phyloP scores from a whole-genome alignment of 1,140 invertebrate genomes.

The Drosophila funebris region DNA sequence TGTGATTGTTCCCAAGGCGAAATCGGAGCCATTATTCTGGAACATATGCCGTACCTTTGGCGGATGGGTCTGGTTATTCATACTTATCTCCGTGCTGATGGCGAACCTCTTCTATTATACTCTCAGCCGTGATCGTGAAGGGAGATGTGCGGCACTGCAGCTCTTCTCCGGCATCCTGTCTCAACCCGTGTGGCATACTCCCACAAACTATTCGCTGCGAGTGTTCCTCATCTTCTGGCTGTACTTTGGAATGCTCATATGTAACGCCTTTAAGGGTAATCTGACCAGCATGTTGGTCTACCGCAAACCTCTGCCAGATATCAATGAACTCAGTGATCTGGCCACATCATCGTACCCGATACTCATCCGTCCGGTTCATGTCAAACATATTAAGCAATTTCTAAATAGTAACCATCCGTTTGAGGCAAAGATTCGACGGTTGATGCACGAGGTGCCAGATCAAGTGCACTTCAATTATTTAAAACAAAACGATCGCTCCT shows the following conservation, averaged over 20 bases:
- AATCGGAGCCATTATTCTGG: constrained; percentile 62
- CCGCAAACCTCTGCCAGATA: constrained; percentile 61
- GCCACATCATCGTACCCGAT: constrained; percentile 55
- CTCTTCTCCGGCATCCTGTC: constrained; percentile 56
- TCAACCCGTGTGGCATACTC: constrained; percentile 48
- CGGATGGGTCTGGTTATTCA: constrained; percentile 54
- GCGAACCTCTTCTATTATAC: constrained; percentile 49
- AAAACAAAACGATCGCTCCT: constrained; percentile 51
- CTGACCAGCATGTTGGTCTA: constrained; percentile 77
- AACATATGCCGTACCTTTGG: constrained; percentile 77
- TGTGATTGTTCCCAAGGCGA: constrained; percentile 72
- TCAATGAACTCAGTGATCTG: constrained; percentile 55
- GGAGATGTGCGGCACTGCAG: constrained; percentile 33
- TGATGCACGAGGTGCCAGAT: constrained; percentile 53
- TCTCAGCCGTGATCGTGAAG: neutral
- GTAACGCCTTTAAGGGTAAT: constrained; percentile 67
- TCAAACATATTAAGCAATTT: constrained; percentile 61
- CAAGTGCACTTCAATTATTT: constrained; percentile 23
- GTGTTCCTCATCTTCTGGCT: constrained; percentile 73
- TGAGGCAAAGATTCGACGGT: constrained; percentile 49
- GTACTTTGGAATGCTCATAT: constrained; percentile 71
- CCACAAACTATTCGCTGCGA: constrained; percentile 30
- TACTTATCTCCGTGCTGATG: constrained; percentile 47
- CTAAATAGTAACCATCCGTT: constrained; percentile 39
- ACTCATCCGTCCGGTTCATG: constrained; percentile 48